Conservation (phyloP, 2,888 invertebrate species). For the Amphipyra tragopoginis region DNA sequence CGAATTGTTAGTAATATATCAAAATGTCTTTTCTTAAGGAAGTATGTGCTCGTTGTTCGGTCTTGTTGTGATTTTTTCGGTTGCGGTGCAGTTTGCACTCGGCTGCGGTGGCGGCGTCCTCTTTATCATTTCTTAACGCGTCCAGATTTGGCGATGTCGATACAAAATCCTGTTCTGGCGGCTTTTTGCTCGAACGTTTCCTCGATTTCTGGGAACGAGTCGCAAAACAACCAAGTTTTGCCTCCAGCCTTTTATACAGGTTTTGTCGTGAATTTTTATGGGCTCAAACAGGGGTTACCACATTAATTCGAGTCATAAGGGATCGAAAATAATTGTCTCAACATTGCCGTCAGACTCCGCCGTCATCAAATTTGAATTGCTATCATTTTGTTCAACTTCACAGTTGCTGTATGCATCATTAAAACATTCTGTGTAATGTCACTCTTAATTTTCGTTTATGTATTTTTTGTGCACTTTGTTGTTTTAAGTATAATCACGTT, state of each 20-base stretch:
- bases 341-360: slow-evolving; percentile 44
- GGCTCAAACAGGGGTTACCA: slow-evolving; percentile 76
- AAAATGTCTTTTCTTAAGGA: slow-evolving; percentile 67
- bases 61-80: slow-evolving; percentile 70
- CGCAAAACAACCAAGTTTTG: slow-evolving; percentile 84
- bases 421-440: slow-evolving; percentile 30
- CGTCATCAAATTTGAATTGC: slow-evolving; percentile 49
- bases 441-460: slow-evolving; percentile 21
- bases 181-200: slow-evolving; percentile 87
- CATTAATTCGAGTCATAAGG: slow-evolving; percentile 78
- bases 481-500: slow-evolving; percentile 47
- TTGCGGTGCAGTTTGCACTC: slow-evolving; percentile 65
- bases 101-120: slow-evolving; percentile 78
- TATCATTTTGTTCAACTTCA: slow-evolving; percentile 28
- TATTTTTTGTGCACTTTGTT: slow-evolving; percentile 39
- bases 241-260: slow-evolving; percentile 87
- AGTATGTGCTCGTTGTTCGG: slow-evolving; percentile 60
- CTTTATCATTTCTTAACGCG: slow-evolving; percentile 89
- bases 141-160: slow-evolving; percentile 88
- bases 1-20: slow-evolving; percentile 54
- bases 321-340: slow-evolving; percentile 68
- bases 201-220: slow-evolving; percentile 86
- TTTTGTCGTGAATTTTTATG: slow-evolving; percentile 88
- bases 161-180: slow-evolving; percentile 87
- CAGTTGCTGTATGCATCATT: slow-evolving; percentile 22